Evolutionary conservation across 2,113 vertebrate genomes (phyloP).

Genomic region (Actenoides hombroni): DNA sequence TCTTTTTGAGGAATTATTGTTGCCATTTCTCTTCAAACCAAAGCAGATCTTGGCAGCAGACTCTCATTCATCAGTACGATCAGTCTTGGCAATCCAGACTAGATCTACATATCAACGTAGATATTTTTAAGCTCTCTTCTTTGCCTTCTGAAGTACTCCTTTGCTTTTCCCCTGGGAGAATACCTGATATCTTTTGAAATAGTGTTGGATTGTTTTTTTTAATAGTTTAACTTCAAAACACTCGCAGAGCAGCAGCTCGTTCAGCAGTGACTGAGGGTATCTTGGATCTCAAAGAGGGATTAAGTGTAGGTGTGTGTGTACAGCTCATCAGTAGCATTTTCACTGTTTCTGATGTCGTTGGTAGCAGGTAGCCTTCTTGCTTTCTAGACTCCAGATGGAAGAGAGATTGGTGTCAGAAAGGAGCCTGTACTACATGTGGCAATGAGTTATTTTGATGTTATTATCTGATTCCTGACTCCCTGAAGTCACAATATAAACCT

Average conservation of each 20-base stretch:
- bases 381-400: neutral
- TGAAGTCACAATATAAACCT: neutral
- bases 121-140: neutral
- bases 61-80: neutral
- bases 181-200: neutral
- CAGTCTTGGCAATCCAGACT: neutral
- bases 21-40: neutral
- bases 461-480: neutral
- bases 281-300: neutral
- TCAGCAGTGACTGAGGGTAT: neutral
- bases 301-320: neutral
- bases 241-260: neutral
- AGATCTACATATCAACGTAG: neutral
- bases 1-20: neutral
- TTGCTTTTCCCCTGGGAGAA: neutral
- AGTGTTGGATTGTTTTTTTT: neutral
- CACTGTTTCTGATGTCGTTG: neutral
- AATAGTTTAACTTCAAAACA: neutral
- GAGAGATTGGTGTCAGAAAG: neutral
- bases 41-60: neutral
- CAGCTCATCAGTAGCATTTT: neutral
- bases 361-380: neutral
- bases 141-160: neutral
- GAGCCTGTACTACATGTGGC: neutral
- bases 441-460: neutral